A percentile compares a stretch with the other conserved stretches of the same genome.
Evolutionary conservation across 2,888 invertebrate genomes (phyloP).

Genomic region (Pecten maximus): DNA sequence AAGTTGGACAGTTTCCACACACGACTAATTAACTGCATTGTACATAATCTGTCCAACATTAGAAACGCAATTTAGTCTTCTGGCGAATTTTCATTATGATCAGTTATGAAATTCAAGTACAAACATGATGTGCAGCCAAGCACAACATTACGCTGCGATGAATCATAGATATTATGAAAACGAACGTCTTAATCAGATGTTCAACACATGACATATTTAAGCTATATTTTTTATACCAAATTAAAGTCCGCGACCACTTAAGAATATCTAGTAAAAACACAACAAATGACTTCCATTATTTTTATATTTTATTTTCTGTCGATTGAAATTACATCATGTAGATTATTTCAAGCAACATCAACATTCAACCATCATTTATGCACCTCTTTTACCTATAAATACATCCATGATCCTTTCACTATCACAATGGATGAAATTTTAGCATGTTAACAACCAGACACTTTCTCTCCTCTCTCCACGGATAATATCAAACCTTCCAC

Average conservation of each 20-base stretch:
- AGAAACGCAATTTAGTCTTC: no score
- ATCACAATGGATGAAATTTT: constrained; percentile 30
- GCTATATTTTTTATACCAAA: no score
- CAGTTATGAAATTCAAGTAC: background rate
- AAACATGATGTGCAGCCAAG: background rate
- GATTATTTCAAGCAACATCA: background rate
- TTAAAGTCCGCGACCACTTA: no score
- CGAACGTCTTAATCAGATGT: no score
- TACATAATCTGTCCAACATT: no score
- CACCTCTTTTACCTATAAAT: constrained; percentile 5
- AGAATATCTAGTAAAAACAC: background rate
- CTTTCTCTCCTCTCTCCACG: background rate
- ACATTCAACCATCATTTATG: constrained; percentile 10
- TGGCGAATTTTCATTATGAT: no score
- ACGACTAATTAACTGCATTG: no score
- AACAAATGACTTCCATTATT: background rate
- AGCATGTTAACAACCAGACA: background rate
- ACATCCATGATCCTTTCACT: background rate
- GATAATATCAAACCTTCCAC: background rate
- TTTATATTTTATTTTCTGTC: constrained; percentile 14
- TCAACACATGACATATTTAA: no score
- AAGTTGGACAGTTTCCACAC: no score
- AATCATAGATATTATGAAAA: no score
- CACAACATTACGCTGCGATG: no score
- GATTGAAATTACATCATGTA: constrained; percentile 13